A percentile compares a stretch with the other conserved stretches of the same genome.
Evolutionary conservation across 1,140 invertebrate species (phyloP).

Genomic region (Marisa cornuarietis): DNA sequence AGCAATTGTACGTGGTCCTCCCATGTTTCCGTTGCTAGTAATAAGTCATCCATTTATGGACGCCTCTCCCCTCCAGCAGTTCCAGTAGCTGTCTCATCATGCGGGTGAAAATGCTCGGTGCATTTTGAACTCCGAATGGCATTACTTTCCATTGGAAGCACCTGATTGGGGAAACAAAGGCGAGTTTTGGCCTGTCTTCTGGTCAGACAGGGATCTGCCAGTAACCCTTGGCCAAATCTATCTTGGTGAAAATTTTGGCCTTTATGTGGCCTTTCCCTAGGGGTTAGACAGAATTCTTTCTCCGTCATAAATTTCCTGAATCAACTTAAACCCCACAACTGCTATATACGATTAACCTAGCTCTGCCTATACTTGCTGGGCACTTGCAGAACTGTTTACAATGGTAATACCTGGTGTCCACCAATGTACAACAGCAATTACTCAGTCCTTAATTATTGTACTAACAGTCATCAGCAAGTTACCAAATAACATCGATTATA

Average conservation of each 20-base stretch:
- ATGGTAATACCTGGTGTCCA: too few species aligned
- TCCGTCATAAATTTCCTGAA: too few species aligned
- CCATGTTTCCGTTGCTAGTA: constrained; percentile 14
- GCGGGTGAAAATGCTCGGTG: constrained; percentile 46
- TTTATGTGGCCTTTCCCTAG: too few species aligned
- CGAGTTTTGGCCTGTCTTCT: constrained; percentile 28
- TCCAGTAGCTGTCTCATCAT: constrained; percentile 45
- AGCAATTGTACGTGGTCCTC: constrained; percentile 21
- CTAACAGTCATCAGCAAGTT: too few species aligned
- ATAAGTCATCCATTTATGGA: constrained; percentile 33
- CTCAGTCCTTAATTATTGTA: too few species aligned
- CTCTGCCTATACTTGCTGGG: too few species aligned
- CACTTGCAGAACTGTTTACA: too few species aligned
- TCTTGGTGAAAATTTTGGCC: constrained; percentile 60
- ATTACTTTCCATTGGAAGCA: constrained; percentile 36
- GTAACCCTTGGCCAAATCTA: constrained; percentile 69
- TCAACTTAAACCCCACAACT: too few species aligned
- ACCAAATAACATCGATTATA: too few species aligned
- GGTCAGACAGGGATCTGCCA: constrained; percentile 63
- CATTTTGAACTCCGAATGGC: constrained; percentile 52
- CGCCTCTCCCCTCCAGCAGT: constrained; percentile 4
- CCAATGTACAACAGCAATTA: too few species aligned
- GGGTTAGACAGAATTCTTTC: too few species aligned
- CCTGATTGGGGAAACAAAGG: constrained; percentile 34
- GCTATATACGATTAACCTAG: too few species aligned